Conservation (phyloP, 2,797 vertebrate genomes). For the Phaenicophaeus curvirostris region DNA sequence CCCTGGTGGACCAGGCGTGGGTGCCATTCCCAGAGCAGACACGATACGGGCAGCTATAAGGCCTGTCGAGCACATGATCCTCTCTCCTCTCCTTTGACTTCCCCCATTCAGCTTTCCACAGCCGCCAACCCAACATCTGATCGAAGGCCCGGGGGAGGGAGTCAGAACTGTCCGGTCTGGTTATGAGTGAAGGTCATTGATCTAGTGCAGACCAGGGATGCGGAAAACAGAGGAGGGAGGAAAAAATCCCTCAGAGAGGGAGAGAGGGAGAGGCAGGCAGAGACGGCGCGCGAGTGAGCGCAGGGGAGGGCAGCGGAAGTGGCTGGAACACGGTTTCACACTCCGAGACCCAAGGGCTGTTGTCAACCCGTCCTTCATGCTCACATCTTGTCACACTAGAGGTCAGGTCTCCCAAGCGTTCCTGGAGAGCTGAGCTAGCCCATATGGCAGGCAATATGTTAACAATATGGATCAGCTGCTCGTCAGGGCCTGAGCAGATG, state of each 20-base stretch:
- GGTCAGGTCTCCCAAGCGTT: conserved; percentile 78
- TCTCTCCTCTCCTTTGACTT: background rate
- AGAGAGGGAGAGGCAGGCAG: conserved; percentile 8
- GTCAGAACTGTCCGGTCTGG: conserved; percentile 80
- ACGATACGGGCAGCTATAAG: background rate
- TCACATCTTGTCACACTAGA: conserved; percentile 75
- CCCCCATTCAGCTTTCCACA: conserved; percentile 36
- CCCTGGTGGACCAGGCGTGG: background rate
- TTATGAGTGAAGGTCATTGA: conserved; percentile 81
- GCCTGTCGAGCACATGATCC: background rate
- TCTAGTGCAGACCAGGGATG: conserved; percentile 74
- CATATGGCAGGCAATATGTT: conserved; percentile 79
- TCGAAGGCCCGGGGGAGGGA: conserved; percentile 75
- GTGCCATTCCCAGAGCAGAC: background rate
- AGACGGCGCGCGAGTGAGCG: background rate
- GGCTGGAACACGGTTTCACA: conserved; percentile 68
- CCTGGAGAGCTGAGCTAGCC: conserved; percentile 77
- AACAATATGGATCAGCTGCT: conserved; percentile 75
- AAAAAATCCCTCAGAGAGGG: conserved; percentile 40
- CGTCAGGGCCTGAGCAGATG: conserved; percentile 70
- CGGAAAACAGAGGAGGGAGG: conserved; percentile 59
- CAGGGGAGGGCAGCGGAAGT: conserved; percentile 46
- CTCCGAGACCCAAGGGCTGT: conserved; percentile 70
- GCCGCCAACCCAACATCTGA: conserved; percentile 72
- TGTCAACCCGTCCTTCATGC: conserved; percentile 76